phyloP scores from a whole-genome alignment of 2,797 vertebrate species.

The Melanotaenia boesemani region DNA sequence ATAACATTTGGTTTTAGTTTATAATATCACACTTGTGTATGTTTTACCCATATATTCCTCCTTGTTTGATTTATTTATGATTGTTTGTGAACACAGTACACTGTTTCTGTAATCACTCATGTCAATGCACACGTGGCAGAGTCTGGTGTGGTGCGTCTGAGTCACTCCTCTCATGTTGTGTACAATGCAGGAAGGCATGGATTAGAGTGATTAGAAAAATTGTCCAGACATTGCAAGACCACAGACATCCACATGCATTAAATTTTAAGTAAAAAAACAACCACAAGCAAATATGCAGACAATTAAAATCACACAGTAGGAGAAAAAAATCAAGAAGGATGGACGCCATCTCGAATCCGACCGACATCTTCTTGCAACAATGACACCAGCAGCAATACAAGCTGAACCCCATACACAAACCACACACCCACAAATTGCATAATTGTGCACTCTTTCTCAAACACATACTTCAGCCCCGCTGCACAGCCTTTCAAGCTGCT shows the following conservation, averaged over 20 bases:
- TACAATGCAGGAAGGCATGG: slow-evolving; percentile 31
- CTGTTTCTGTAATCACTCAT: slow-evolving; percentile 12
- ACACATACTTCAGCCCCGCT: slow-evolving; percentile 41
- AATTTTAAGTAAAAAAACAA: slow-evolving; percentile 8
- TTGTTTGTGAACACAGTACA: not conserved
- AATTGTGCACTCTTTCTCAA: slow-evolving; percentile 14
- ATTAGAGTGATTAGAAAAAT: slow-evolving; percentile 54
- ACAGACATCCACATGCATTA: slow-evolving; percentile 3
- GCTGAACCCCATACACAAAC: slow-evolving; percentile 10
- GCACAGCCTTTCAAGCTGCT: slow-evolving; percentile 54
- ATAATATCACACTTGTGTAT: not conserved
- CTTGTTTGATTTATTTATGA: not conserved
- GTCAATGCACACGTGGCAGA: slow-evolving; percentile 23
- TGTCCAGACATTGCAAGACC: slow-evolving; percentile 13
- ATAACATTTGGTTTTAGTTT: slow-evolving; percentile 9
- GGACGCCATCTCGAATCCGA: slow-evolving; percentile 10
- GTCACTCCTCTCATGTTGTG: slow-evolving; percentile 23
- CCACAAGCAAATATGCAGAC: not conserved
- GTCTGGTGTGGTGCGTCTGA: slow-evolving; percentile 39
- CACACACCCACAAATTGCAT: slow-evolving; percentile 20
- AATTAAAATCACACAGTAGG: slow-evolving; percentile 7
- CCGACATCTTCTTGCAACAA: slow-evolving; percentile 20
- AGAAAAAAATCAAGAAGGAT: slow-evolving; percentile 1
- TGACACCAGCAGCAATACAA: slow-evolving; percentile 17
- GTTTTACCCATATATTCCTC: not conserved